Evolutionary conservation across 2,888 invertebrate species (phyloP), one percentile per base, ranked within the genome.

Genomic region (Unio pictorum): DNA sequence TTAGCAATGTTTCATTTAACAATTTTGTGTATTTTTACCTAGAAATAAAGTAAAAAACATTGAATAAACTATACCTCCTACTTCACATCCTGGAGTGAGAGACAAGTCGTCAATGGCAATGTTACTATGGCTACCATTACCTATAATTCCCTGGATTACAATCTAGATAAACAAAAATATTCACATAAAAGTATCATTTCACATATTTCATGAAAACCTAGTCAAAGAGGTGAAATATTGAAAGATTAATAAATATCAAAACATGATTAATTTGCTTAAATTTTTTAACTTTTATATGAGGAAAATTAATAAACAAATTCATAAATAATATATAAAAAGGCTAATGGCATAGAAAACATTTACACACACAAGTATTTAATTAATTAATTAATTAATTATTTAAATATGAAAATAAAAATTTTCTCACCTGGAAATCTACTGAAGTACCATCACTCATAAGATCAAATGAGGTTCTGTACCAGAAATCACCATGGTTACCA

Each of bases 51-150:
- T 11, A 45, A 45, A 45, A 45, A 45, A 45, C 15, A 15, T 3
- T 45, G 1, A 45, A 45, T 17, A 66, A 61, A 67, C 18, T 56
- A 59, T 74, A 80, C 80, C 79, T 74, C 80, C 79, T 55, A 67
- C 55, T 64, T 82, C 81, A 72, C 86, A 86, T 17, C 85, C 84
- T 11, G 84, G 83, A 26, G 86, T 85, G 26, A 86, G 61, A 17
- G 86, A 85, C 57, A 87, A 71, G 70, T 86, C 86, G 76, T 87
- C 87, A 64, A 87, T 80, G 34, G 84, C 85, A n/a, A 87, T 87
- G 71, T 86, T 83, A 61, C 84, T 84, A 66, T 75, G 76, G 67
- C 70, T 69, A 61, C 85, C 83, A 57, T 66, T 67, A 30, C 85
- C 87, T 15, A 81, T 78, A 23, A 64, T 78, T n/a, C 76, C 86